These are phyloP conservation scores for Limonius californicus DNA, from an alignment of 1,140 invertebrate genomes.

Conservation along the genomic window DNA sequence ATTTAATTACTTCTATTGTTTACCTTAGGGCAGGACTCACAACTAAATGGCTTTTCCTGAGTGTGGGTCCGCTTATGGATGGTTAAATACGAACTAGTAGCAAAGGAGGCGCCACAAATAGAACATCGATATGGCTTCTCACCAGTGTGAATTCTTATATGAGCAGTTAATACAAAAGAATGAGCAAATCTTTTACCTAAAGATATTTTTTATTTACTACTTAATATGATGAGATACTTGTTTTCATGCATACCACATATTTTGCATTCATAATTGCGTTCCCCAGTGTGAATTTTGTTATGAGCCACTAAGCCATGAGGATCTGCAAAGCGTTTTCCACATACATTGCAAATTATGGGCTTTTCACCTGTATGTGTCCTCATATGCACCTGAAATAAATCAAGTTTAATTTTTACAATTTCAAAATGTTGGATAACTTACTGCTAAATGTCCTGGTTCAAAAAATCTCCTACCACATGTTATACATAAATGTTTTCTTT, in stretches of 20 bases:
- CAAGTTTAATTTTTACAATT: constrained; percentile 26
- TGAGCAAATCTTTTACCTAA: constrained; percentile 39
- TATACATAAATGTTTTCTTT: constrained; percentile 43
- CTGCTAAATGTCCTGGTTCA: constrained; percentile 33
- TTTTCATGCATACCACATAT: constrained; percentile 55
- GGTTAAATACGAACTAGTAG: constrained; percentile 74
- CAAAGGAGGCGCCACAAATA: constrained; percentile 50
- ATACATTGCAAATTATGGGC: constrained; percentile 55
- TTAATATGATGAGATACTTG: not conserved
- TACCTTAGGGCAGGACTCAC: constrained; percentile 36
- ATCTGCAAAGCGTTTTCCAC: constrained; percentile 43
- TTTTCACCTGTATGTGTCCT: constrained; percentile 65
- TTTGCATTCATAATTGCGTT: constrained; percentile 64
- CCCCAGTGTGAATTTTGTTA: constrained; percentile 60
- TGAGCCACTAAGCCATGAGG: constrained; percentile 50
- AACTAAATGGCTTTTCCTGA: constrained; percentile 38
- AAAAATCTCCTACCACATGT: constrained; percentile 43
- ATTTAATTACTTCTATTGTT: not conserved
- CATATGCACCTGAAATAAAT: constrained; percentile 59
- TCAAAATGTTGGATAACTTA: constrained; percentile 15
- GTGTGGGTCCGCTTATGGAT: constrained; percentile 77
- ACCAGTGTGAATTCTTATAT: constrained; percentile 60
- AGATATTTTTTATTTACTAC: not conserved
- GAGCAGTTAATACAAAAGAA: constrained; percentile 35
- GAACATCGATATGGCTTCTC: constrained; percentile 61